Evolutionary conservation across 2,113 vertebrate genomes (phyloP), one percentile per base, ranked within the genome.

Genomic region (Clarias magur): DNA sequence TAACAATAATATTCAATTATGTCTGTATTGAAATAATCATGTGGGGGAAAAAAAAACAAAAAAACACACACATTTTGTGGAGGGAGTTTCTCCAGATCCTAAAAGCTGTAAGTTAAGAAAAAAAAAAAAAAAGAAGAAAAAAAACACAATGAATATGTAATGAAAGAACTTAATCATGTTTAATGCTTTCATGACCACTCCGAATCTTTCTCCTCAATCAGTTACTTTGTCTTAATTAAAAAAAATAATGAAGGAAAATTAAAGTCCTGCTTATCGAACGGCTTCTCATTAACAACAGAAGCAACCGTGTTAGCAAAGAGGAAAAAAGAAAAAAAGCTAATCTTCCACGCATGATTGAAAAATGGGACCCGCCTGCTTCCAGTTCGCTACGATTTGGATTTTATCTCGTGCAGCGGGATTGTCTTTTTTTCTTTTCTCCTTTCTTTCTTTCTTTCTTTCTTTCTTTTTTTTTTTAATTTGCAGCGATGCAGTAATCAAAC

Each of bases 171-270:
- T 34, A 56, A 78, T 65, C 84, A 88, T 89, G 85, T 84, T 78
- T 27, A 70, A 75, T 57, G 10, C 67, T 72, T 85, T 90, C 67
- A 90, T 82, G 85, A 89, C 84, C 87, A 65, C 79, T 72, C 38
- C 53, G 80, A 57, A 90, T 73, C 73, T 48, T 81, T 86, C 12
- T 85, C 42, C 72, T 83, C 42, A 86, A 86, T 68, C 10, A 38
- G 79, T 76, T 72, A 79, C 21, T 80, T 67, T 80, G 48, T 65
- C 25, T 42, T 21, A 60, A 53, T 75, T 67, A 25, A 86, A 60
- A 59, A 59, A 30, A 59, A 7, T 0, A 38, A 80, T 10, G 54
- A 57, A 30, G 48, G 25, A 57, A 59, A 80, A 57, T 30, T 57
- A 30, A 59, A 80, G 53, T 57, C 54, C n/a, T 80, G 53, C 54